These are phyloP conservation scores for Drosophila auraria DNA, from an alignment of 1,140 invertebrate species.

Conservation along the genomic window DNA sequence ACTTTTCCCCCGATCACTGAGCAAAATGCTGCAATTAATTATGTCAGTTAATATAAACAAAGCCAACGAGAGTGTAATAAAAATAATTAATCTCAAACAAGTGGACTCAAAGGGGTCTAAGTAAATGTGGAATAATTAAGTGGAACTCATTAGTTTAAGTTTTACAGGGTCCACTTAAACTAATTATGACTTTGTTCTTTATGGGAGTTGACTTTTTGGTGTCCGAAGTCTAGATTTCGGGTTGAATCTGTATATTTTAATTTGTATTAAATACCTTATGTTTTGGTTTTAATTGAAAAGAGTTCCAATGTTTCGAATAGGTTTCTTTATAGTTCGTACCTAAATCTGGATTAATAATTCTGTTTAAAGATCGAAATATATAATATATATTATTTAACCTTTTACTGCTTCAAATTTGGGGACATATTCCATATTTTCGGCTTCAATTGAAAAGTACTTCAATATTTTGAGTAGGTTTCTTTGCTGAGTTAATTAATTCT, in stretches of 20 bases:
- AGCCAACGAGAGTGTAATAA: constrained; percentile 6
- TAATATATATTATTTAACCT: no score
- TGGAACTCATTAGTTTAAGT: background rate
- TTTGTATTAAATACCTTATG: rapidly evolving
- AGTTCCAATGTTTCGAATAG: no score
- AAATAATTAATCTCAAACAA: constrained; percentile 7
- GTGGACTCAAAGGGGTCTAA: background rate
- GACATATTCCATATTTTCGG: no score
- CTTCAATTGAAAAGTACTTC: no score
- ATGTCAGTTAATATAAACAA: constrained; percentile 8
- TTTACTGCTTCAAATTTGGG: no score
- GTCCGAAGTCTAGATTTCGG: background rate
- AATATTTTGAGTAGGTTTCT: no score
- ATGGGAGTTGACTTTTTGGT: background rate
- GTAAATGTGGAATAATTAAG: constrained; percentile 12
- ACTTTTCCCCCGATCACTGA: background rate
- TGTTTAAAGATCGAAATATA: background rate
- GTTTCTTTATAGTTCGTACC: background rate
- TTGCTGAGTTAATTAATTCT: no score
- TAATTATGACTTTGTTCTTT: background rate
- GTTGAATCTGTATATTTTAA: background rate
- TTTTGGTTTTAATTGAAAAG: background rate
- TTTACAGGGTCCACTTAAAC: background rate
- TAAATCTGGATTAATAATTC: background rate
- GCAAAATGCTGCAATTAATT: constrained; percentile 6